These are phyloP conservation scores for Augochlorella aurata DNA, from an alignment of 2,888 invertebrate genomes.

Conservation along the genomic window DNA sequence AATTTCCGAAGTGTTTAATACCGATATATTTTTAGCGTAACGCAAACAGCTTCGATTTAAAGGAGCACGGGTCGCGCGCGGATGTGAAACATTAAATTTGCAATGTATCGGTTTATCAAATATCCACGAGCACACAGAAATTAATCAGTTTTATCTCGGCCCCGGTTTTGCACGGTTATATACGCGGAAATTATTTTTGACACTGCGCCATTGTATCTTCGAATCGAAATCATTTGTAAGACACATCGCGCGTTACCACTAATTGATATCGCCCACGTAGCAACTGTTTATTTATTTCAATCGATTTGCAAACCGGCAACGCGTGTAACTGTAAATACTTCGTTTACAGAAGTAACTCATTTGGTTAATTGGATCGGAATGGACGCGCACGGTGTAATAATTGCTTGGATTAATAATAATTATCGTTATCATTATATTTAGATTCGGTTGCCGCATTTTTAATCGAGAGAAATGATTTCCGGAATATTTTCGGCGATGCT, in stretches of 20 bases:
- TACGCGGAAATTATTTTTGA: conserved; percentile 33
- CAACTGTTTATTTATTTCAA: conserved; percentile 1
- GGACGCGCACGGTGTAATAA: background rate
- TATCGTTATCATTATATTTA: background rate
- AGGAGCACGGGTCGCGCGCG: conserved; percentile 1
- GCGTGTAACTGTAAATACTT: background rate
- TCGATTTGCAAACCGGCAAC: background rate
- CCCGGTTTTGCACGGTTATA: background rate
- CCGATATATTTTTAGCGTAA: conserved; percentile 19
- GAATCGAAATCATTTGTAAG: background rate
- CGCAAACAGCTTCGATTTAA: conserved; percentile 37
- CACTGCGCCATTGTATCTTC: conserved; percentile 9
- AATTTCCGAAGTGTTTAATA: conserved; percentile 47
- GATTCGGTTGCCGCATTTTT: background rate
- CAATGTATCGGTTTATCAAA: conserved; percentile 44
- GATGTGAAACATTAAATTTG: conserved; percentile 40
- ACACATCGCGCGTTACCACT: background rate
- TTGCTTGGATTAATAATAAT: background rate
- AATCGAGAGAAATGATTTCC: conserved; percentile 16
- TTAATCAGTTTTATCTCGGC: conserved; percentile 46
- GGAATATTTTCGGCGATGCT: background rate
- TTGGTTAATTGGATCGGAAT: background rate
- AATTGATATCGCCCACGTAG: background rate
- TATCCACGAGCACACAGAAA: conserved; percentile 29
- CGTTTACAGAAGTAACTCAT: background rate